These are phyloP conservation scores for Macaca fascicularis DNA, from an alignment of 2,113 vertebrate genomes.

Conservation along the genomic window T2T-MFA8v1.1 NC_088377.1:108760501-108761000, in stretches of 20 bases:
- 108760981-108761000: neutral
- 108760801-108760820: neutral
- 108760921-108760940: conserved; percentile 1
- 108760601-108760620: neutral
- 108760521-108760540: neutral
- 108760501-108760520: neutral
- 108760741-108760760: neutral
- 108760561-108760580: neutral
- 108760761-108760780: conserved; percentile 5
- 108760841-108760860: neutral
- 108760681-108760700: conserved; percentile 15
- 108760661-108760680: neutral
- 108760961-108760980: neutral
- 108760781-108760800: neutral
- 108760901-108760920: neutral
- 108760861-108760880: neutral
- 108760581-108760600: neutral
- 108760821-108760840: neutral
- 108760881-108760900: neutral
- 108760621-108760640: neutral
- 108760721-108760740: neutral
- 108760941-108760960: neutral
- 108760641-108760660: neutral
- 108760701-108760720: neutral
- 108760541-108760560: conserved; percentile 10